phyloP scores from a whole-genome alignment of 2,113 vertebrate species.

The Hippocampus barbouri region DNA sequence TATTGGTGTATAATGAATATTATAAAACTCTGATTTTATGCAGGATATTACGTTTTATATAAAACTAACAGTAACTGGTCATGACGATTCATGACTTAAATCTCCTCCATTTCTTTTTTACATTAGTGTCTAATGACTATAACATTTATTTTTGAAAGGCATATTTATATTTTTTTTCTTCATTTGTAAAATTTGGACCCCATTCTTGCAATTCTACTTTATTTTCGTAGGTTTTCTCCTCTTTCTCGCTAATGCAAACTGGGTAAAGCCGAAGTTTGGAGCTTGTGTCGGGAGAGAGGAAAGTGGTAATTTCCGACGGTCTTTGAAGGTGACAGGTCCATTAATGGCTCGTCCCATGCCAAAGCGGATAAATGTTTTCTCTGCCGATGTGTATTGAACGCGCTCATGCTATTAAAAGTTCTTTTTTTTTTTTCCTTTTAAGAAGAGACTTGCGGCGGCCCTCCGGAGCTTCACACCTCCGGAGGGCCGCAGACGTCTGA shows the following conservation, averaged over 20 bases:
- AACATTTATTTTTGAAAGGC: too few relatives aligned
- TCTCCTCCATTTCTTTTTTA: too few relatives aligned
- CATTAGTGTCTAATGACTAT: too few relatives aligned
- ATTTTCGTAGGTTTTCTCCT: background rate
- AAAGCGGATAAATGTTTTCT: slow-evolving; percentile 69
- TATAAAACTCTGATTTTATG: too few relatives aligned
- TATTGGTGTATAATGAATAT: too few relatives aligned
- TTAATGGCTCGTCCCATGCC: slow-evolving; percentile 52
- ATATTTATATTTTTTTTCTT: too few relatives aligned
- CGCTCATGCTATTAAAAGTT: slow-evolving; percentile 66
- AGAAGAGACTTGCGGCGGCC: slow-evolving; percentile 13
- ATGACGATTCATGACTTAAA: too few relatives aligned
- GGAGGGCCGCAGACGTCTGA: slow-evolving; percentile 62
- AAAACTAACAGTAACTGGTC: too few relatives aligned
- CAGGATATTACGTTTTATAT: too few relatives aligned
- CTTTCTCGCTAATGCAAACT: background rate
- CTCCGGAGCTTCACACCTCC: slow-evolving; percentile 64
- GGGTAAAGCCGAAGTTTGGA: background rate
- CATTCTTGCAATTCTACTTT: background rate
- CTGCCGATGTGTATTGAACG: slow-evolving; percentile 73
- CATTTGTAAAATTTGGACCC: background rate
- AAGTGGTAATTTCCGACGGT: slow-evolving; percentile 40
- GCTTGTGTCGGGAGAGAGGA: background rate
- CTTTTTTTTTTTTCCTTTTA: background rate
- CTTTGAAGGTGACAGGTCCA: slow-evolving; percentile 47